Base-by-base conservation (phyloP, 2,888 invertebrate genomes). In the Tribolium freemani region DNA sequence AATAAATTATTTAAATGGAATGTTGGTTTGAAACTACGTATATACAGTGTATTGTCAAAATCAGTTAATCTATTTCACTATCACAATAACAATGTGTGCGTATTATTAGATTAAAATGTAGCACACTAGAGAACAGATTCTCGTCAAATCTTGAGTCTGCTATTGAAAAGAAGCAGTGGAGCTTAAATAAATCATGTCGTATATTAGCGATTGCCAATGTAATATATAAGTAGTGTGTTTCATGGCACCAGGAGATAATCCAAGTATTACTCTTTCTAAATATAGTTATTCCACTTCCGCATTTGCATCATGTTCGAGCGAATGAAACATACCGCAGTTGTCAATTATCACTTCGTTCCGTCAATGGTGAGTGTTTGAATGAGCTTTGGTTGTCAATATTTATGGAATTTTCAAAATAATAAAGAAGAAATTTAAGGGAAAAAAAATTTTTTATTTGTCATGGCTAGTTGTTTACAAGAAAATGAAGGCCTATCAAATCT, bases 331-430 rank as follows among this genome's bases (percentile, higher is more conserved):
- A 11, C 48, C 30, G 30, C 30, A 48, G 45, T 26, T 26, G 26
- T 45, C 21, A 54, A 79, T 80, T 84, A 85, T 85, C 84, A 85
- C 83, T 83, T 84, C 84, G 81, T 81, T 81, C 75, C 80, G 81
- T 78, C 76, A 75, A 78, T 81, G 81, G 82, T 81, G 77, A 81
- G 81, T 81, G 80, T 82, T 81, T 80, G 79, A 77, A 76, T 76
- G 60, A 73, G 60, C 67, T 69, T 69, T 69, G 67, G 71, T 73
- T 71, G 46, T 51, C n/a, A 4, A 60, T 10, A 48, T n/a, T 9
- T 45, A 57, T 38, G 21, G 26, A 26, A 63, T 11, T 30, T 66
- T 48, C 9, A 8, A 57, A 66, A 71, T 60, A 44, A 67, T 66
- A 66, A 69, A 20, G 5, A 45, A 1, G 13, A 57, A 11, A 21